Evolutionary conservation across 2,797 vertebrate genomes (phyloP).

Genomic region (Ibycter americanus): DNA sequence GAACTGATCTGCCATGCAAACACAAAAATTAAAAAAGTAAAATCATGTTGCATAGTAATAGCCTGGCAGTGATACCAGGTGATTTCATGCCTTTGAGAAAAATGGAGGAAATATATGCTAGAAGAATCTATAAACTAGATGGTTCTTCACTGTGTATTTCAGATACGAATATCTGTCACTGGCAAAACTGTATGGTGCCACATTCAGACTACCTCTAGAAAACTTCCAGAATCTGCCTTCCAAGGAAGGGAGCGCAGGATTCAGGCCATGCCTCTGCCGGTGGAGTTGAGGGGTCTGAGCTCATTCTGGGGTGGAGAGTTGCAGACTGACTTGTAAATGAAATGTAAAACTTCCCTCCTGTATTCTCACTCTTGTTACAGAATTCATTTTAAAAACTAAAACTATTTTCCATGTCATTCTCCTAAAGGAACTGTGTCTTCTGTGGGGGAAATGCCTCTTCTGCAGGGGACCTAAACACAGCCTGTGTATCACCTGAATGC

Average conservation of each 20-base stretch:
- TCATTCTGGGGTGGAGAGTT: background rate
- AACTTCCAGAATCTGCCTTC: background rate
- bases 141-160: background rate
- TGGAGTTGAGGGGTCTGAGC: background rate
- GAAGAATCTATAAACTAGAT: background rate
- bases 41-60: background rate
- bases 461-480: background rate
- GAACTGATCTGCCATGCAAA: background rate
- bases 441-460: background rate
- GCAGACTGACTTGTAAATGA: background rate
- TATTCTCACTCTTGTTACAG: background rate
- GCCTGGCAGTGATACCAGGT: background rate
- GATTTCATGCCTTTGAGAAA: background rate
- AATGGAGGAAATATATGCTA: background rate
- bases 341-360: background rate
- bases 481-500: background rate
- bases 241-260: background rate
- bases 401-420: background rate
- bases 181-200: background rate
- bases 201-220: background rate
- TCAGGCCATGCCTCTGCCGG: rapidly evolving
- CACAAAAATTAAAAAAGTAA: background rate
- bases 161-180: background rate
- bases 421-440: background rate
- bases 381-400: background rate